A percentile compares a stretch with the other conserved stretches of the same genome.
phyloP scores from a whole-genome alignment of 2,797 vertebrate species.

The Ceyx erithaca region DNA sequence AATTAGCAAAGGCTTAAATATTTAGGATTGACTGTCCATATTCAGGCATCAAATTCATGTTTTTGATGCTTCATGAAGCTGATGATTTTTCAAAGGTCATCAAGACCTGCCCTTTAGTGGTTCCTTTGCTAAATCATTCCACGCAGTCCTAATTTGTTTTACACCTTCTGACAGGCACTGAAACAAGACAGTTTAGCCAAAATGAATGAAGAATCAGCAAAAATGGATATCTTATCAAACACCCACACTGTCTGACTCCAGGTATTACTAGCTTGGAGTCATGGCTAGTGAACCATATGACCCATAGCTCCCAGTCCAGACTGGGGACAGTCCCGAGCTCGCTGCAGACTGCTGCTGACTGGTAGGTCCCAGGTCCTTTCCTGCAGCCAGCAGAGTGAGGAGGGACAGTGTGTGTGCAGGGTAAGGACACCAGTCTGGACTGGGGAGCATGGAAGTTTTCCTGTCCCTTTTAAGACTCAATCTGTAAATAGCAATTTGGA shows the following conservation, averaged over 20 bases:
- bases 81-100: not conserved
- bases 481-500: not conserved
- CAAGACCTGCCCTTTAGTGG: not conserved
- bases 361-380: not conserved
- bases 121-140: not conserved
- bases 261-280: not conserved
- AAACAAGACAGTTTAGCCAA: not conserved
- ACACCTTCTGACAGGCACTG: not conserved
- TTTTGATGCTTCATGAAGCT: not conserved
- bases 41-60: not conserved
- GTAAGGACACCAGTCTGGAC: accelerated
- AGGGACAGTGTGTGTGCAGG: accelerated
- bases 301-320: not conserved
- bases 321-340: not conserved
- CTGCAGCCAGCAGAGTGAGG: accelerated
- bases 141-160: not conserved
- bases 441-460: not conserved
- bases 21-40: not conserved
- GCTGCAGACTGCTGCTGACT: not conserved
- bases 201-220: not conserved
- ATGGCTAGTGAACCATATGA: not conserved
- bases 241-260: not conserved
- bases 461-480: not conserved
- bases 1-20: not conserved
- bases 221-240: not conserved